These are phyloP conservation scores for Bubalus kerabau DNA, from an alignment of 2,113 vertebrate species.

Conservation along the genomic window DNA sequence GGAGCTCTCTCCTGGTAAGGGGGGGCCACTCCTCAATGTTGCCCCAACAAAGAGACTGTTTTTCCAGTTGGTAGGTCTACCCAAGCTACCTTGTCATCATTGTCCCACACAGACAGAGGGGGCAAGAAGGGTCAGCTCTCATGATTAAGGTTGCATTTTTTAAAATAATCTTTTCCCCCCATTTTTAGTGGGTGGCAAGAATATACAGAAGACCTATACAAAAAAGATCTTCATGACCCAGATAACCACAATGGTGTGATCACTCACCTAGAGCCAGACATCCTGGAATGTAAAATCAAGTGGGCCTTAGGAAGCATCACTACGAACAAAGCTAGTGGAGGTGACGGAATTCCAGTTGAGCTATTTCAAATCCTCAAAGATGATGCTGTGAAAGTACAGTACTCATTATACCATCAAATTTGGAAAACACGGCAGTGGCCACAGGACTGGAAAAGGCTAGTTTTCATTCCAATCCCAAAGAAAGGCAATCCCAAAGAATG, in stretches of 20 bases:
- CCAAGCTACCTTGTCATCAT: neutral
- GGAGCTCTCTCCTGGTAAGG: neutral
- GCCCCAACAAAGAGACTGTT: neutral
- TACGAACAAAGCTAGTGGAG: neutral
- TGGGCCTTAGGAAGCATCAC: neutral
- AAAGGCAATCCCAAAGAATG: neutral
- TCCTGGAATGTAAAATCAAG: neutral
- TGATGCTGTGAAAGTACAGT: neutral
- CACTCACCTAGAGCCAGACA: neutral
- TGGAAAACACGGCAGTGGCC: neutral
- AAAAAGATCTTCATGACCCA: too few relatives aligned
- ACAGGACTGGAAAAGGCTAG: neutral
- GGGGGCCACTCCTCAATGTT: neutral
- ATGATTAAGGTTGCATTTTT: neutral
- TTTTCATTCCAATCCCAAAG: neutral
- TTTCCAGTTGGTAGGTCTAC: neutral
- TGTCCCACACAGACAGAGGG: neutral
- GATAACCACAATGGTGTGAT: too few relatives aligned
- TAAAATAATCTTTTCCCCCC: accelerated
- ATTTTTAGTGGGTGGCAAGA: neutral
- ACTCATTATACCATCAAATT: neutral
- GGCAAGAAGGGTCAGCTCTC: neutral
- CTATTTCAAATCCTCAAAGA: neutral
- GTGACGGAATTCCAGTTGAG: neutral
- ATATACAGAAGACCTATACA: neutral